These are phyloP conservation scores for Brienomyrus longianalis DNA, from an alignment of 2,113 vertebrate genomes.

Conservation along the genomic window DNA sequence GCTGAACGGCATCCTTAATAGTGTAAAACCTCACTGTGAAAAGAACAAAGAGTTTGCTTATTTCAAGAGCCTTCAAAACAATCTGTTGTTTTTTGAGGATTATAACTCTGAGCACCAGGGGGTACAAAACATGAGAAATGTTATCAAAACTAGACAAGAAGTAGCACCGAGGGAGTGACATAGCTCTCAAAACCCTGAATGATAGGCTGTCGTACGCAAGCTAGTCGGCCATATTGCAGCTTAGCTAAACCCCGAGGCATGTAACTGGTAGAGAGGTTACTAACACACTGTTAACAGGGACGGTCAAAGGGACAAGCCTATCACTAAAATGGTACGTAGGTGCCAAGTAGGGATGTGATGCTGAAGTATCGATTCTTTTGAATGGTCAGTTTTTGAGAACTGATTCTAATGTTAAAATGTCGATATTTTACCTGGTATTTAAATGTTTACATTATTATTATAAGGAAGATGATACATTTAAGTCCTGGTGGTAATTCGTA, in stretches of 20 bases:
- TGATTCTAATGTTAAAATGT: background rate
- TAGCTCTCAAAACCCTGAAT: background rate
- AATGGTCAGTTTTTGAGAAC: background rate
- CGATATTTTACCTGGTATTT: background rate
- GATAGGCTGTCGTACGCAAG: background rate
- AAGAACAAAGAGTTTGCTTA: background rate
- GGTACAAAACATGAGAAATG: constrained; percentile 23
- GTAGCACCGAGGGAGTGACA: background rate
- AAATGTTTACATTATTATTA: background rate
- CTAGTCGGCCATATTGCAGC: background rate
- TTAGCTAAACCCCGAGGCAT: background rate
- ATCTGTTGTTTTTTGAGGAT: background rate
- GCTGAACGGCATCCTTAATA: background rate
- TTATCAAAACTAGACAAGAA: background rate
- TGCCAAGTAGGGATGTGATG: background rate
- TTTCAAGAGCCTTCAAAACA: constrained; percentile 25
- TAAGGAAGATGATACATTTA: background rate
- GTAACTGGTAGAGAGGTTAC: background rate
- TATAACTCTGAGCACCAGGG: constrained; percentile 14
- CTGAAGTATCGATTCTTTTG: background rate
- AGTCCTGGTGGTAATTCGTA: too few species aligned
- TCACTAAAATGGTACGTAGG: background rate
- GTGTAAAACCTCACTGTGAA: constrained; percentile 17
- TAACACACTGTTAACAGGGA: background rate
- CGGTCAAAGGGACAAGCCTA: background rate